Base-by-base conservation (phyloP, 2,113 vertebrate genomes). In the Sceloporus tristichus region DNA sequence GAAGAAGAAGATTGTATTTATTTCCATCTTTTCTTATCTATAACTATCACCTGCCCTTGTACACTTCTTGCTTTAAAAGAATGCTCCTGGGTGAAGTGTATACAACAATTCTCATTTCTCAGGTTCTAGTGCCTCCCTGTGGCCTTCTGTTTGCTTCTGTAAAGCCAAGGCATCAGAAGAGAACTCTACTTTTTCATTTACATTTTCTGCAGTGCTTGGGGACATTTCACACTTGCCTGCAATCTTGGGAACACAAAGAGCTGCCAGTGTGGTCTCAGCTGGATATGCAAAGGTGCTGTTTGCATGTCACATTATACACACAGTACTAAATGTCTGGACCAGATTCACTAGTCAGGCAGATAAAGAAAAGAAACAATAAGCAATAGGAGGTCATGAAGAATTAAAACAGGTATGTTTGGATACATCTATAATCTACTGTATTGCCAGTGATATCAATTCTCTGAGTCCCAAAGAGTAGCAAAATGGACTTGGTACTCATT, bases 91-190 rank as follows among this genome's bases (percentile, higher is more conserved):
- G 19, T 70, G n/a, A 79, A 79, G 14, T 29, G 18, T 42, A 38
- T 71, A 40, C 21, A 82, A 23, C 23, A 56, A 79, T 48, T 82
- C 40, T 59, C 38, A 81, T 81, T 74, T 85, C 59, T 76, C 71
- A 56, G 59, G 79, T 40, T 70, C 29, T 82, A 71, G 48, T 42
- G 42, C 42, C 78, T n/a, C 71, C 42, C 27, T 40, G 71, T 89
- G 70, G 70, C 48, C 79, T 65, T n/a, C n/a, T 38, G 40, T 21
- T 54, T 54, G 14, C 34, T 66, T 62, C 38, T 38, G 53, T 54
- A 79, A 62, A 66, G 56, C n/a, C 4, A 29, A 59, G 38, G 16
- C 54, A 73, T 34, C 70, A 40, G 29, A 76, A 75, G 2, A 38
- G 14, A 76, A 66, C 9, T 29, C 25, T 19, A 8, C 9, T 71